Conservation (phyloP, 2,113 vertebrate species). For the Poecile atricapillus region DNA sequence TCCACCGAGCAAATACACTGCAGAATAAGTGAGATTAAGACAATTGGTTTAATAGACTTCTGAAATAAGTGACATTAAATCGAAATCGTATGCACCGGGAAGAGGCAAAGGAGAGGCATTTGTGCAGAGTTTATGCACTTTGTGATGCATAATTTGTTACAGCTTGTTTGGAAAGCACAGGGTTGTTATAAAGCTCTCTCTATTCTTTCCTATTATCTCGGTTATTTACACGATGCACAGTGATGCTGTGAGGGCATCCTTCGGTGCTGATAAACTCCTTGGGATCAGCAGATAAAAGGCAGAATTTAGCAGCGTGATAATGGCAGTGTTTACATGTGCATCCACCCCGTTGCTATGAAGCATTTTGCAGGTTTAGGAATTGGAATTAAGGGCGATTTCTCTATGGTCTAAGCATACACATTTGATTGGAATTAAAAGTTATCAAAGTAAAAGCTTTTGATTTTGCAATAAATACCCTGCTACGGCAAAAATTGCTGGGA, state of each 20-base stretch:
- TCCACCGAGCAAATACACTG: neutral
- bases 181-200: neutral
- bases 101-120: neutral
- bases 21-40: slow-evolving; percentile 44
- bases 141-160: neutral
- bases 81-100: neutral
- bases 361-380: neutral
- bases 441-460: neutral
- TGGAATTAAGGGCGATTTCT: neutral
- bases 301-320: neutral
- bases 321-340: neutral
- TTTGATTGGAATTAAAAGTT: neutral
- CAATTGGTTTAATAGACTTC: slow-evolving; percentile 37
- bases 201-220: neutral
- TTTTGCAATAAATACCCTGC: neutral
- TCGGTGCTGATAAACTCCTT: neutral
- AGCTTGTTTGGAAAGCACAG: neutral
- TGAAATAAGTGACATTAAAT: slow-evolving; percentile 11
- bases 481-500: neutral
- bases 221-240: neutral
- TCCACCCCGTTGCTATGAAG: neutral
- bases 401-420: neutral
- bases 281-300: neutral
- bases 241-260: neutral
- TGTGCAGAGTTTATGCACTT: neutral